Base-by-base conservation (phyloP, 2,113 vertebrate genomes). In the Genyomyrus donnyi region DNA sequence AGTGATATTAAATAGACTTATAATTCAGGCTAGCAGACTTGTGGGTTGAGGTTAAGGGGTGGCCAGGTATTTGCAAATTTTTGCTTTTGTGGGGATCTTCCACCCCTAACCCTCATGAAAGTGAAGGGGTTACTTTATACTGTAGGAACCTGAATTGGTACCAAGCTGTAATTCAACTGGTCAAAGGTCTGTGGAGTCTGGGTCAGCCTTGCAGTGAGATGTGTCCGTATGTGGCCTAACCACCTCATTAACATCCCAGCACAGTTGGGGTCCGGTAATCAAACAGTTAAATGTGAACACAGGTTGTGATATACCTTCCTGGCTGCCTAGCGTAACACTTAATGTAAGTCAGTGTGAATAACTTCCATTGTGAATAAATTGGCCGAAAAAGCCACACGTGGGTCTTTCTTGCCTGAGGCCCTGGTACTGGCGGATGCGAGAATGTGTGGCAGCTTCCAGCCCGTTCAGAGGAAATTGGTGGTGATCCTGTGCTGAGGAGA, bases 291-390 rank as follows among this genome's bases (percentile, higher is more conserved):
- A 85, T 45, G 70, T 35, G 77, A 53, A 11, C 35, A 21, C 39
- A 24, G 19, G 3, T 58, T 58, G 17, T 31, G 80, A 58, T 52
- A 42, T 3, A 56, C 77, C 21, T 10, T 84, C 77, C 48, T 31
- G n/a, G 11, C 35, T 8, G 21, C 7, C 83, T 45, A 84, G 24
- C 31, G 7, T 85, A 58, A 58, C 74, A 85, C 77, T 84, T 84
- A 52, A 56, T 56, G 42, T 27, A 89, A 58, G 50, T 89, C 50
- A 58, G 24, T 83, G 48, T 74, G 48, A 66, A 89, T 50, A 56
- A 58, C 74, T 74, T 56, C 21, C 39, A 52, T 6, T 89, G 39
- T 85, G 31, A 58, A 89, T 89, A 89, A 89, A 89, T 84, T 89
- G 74, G 46, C 74, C 15, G 49, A 56, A 89, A 89, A 89, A 42